Evolutionary conservation across 92 coral and sea anemone genomes (phyloP).

Genomic region (Pocillopora meandrina): DNA sequence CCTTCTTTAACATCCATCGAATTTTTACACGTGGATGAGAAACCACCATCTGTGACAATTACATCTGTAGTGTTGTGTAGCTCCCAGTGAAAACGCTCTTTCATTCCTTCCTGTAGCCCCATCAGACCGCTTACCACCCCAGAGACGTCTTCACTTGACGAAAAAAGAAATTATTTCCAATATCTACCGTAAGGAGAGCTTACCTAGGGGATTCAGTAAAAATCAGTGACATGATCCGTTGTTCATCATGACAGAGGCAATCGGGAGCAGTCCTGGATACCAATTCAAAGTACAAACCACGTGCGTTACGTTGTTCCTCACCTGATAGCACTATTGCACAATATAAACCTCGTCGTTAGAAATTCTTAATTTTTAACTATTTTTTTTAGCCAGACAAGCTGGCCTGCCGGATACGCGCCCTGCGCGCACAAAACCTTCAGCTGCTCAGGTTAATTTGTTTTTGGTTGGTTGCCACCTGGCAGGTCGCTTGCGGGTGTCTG

Average conservation of each 20-base stretch:
- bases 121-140: not conserved
- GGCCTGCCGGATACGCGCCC: no score
- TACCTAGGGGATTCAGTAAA: not conserved
- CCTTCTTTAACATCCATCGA: constrained; percentile 7
- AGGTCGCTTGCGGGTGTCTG: no score
- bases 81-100: constrained; percentile 5
- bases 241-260: no score
- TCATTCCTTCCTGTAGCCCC: constrained; percentile 11
- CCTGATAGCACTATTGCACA: no score
- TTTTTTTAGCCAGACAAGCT: no score
- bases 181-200: not conserved
- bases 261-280: constrained; percentile 1
- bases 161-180: not conserved
- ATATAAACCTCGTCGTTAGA: no score
- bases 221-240: not conserved
- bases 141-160: not conserved
- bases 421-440: no score
- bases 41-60: not conserved
- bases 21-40: not conserved
- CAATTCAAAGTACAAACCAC: not conserved
- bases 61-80: not conserved
- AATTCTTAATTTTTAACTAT: no score
- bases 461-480: no score
- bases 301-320: no score
- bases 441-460: no score